A percentile compares a stretch with the other conserved stretches of the same genome.
phyloP scores from a whole-genome alignment of 1,140 invertebrate species.

The Tetragonula clypearis region DNA sequence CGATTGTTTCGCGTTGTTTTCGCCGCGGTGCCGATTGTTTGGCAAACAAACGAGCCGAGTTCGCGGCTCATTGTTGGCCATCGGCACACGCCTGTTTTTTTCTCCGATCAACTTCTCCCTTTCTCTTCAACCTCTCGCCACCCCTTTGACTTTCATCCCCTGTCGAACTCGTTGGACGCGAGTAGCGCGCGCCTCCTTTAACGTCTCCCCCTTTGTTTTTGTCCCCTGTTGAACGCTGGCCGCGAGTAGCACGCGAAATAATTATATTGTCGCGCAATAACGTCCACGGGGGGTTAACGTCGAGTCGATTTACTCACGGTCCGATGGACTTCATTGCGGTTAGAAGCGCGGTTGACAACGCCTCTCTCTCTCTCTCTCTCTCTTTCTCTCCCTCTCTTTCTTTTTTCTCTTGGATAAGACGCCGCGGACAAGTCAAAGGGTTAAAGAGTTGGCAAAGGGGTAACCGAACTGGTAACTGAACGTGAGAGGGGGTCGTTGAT shows the following conservation, averaged over 20 bases:
- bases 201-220: neutral
- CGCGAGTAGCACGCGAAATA: constrained; percentile 63
- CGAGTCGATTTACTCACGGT: constrained; percentile 67
- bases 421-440: neutral
- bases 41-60: constrained; percentile 62
- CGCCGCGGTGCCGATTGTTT: constrained; percentile 64
- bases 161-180: neutral
- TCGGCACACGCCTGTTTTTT: constrained; percentile 58
- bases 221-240: neutral
- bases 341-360: constrained; percentile 32
- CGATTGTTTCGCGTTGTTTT: constrained; percentile 63
- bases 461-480: constrained; percentile 41
- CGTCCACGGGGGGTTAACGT: constrained; percentile 62
- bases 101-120: constrained; percentile 14
- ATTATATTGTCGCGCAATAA: constrained; percentile 78
- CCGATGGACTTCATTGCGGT: constrained; percentile 53
- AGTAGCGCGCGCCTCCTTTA: neutral
- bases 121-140: neutral
- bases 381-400: too few species aligned
- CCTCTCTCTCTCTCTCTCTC: constrained; percentile 7
- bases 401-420: neutral
- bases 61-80: constrained; percentile 51
- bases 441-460: neutral
- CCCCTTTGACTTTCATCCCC: neutral
- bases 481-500: neutral